Conservation (phyloP, 2,113 vertebrate species). For the Pelecanoides urinatrix region DNA sequence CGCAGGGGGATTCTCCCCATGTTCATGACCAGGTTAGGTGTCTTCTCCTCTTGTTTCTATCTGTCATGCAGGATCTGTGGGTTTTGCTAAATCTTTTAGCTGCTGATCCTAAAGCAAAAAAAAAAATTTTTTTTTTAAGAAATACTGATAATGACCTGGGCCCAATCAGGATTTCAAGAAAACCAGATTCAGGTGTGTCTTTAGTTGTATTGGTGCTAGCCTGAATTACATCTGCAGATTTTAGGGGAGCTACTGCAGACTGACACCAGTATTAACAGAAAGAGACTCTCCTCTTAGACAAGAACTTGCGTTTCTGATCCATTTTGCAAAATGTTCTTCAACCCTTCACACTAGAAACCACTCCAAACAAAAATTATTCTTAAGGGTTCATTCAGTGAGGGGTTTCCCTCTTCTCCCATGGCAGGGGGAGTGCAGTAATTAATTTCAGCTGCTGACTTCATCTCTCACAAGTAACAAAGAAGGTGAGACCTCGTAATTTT, state of each 20-base stretch:
- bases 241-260: not conserved
- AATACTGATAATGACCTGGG: not conserved
- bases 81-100: not conserved
- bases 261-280: not conserved
- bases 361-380: not conserved
- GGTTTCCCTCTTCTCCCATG: not conserved
- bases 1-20: not conserved
- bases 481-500: constrained; percentile 13
- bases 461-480: not conserved
- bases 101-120: not conserved
- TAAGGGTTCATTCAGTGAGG: not conserved
- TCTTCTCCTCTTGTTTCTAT: not conserved
- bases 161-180: not conserved
- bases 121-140: not conserved
- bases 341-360: not conserved
- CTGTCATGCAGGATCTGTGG: not conserved
- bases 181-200: not conserved
- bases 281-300: not conserved
- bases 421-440: not conserved
- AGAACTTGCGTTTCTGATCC: not conserved
- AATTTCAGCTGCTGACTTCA: not conserved
- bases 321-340: not conserved
- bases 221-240: not conserved
- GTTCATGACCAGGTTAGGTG: not conserved
- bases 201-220: not conserved